Percentiles rank a stretch among this genome's conserved stretches.
Evolutionary conservation across 2,113 vertebrate genomes (phyloP).

Genomic region (Jacana jacana): DNA sequence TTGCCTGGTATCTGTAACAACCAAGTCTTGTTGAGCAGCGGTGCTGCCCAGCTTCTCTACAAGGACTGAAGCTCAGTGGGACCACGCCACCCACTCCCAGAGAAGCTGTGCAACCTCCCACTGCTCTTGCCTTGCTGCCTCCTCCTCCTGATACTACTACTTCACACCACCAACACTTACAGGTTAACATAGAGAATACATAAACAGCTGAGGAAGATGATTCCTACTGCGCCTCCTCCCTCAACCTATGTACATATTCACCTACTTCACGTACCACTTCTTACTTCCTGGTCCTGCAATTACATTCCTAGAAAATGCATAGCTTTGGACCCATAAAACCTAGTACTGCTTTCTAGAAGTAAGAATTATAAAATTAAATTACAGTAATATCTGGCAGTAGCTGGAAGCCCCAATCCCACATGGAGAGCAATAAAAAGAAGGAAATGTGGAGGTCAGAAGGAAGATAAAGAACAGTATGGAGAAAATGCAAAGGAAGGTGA

Average conservation of each 20-base stretch:
- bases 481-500: not conserved
- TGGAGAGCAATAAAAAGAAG: not conserved
- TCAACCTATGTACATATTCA: not conserved
- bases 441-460: not conserved
- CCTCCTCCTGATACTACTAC: not conserved
- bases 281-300: not conserved
- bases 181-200: not conserved
- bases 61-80: not conserved
- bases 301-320: not conserved
- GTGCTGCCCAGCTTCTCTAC: not conserved
- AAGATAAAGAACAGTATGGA: not conserved
- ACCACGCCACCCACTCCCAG: not conserved
- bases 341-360: not conserved
- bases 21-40: rapidly evolving
- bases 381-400: not conserved
- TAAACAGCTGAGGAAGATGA: not conserved
- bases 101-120: not conserved
- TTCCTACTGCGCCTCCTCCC: not conserved
- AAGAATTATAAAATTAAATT: not conserved
- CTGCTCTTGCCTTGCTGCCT: not conserved
- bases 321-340: not conserved
- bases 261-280: not conserved
- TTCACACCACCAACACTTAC: not conserved
- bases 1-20: not conserved
- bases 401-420: not conserved